Percentiles rank a stretch among this genome's conserved stretches.
Evolutionary conservation across 2,888 invertebrate species (phyloP).

Genomic region (Harpalus rubripes): DNA sequence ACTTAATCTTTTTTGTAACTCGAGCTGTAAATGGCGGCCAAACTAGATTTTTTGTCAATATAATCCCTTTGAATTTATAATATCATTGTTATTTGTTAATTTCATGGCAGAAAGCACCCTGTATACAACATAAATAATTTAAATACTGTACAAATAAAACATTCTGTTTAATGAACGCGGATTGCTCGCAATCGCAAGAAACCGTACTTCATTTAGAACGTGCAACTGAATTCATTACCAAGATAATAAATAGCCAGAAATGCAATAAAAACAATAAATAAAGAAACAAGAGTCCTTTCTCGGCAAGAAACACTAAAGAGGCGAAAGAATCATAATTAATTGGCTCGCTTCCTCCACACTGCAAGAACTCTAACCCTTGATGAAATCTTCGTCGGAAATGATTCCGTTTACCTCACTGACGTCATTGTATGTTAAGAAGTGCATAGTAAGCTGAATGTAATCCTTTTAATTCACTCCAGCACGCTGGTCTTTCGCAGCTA

Average conservation of each 20-base stretch:
- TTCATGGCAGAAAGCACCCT: too few relatives aligned
- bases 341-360: background rate
- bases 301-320: too few relatives aligned
- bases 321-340: constrained; percentile 23
- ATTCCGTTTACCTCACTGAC: constrained; percentile 36
- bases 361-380: background rate
- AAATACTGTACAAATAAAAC: background rate
- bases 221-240: constrained; percentile 24
- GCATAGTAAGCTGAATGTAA: constrained; percentile 50
- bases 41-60: too few relatives aligned
- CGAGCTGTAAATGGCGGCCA: too few relatives aligned
- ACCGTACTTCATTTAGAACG: constrained; percentile 4
- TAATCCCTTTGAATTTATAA: too few relatives aligned
- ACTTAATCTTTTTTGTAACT: too few relatives aligned
- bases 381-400: constrained; percentile 36
- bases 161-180: background rate
- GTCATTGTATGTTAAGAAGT: constrained; percentile 47
- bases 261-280: constrained; percentile 13
- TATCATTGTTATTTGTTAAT: too few relatives aligned
- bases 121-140: background rate
- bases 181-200: background rate
- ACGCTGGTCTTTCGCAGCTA: background rate
- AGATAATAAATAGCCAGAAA: constrained; percentile 9
- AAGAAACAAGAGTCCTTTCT: constrained; percentile 6
- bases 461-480: constrained; percentile 44